phyloP scores from a whole-genome alignment of 2,888 invertebrate genomes.

The Anthrax anthrax region DNA sequence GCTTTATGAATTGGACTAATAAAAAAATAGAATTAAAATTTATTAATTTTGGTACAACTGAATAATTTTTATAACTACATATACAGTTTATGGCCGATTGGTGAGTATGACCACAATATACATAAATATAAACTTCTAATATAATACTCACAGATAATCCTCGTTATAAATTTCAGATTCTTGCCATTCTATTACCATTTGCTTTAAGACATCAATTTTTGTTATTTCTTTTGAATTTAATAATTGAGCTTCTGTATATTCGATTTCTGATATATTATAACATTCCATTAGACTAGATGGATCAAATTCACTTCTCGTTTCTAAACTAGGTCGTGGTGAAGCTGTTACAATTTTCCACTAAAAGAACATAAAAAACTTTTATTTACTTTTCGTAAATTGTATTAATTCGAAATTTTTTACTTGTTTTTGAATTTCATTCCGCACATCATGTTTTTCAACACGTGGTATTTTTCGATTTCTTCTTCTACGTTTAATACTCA shows the following conservation, averaged over 20 bases:
- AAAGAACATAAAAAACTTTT: no score
- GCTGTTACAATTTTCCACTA: no score
- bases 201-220: background rate
- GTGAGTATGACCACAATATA: background rate
- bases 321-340: no score
- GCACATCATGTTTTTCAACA: background rate
- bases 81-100: no score
- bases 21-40: background rate
- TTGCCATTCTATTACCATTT: background rate
- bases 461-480: background rate
- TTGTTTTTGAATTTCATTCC: background rate
- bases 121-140: background rate
- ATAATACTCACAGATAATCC: background rate
- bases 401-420: background rate
- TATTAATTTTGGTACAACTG: background rate
- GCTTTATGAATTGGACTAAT: slow-evolving; percentile 13
- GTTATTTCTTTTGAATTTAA: background rate
- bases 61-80: no score
- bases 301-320: background rate
- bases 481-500: background rate
- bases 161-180: background rate
- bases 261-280: background rate
- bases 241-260: background rate
- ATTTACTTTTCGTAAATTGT: no score
- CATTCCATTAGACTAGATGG: background rate